Evolutionary conservation across 2,113 vertebrate genomes (phyloP), one percentile per base, ranked within the genome.

Genomic region (Eonycteris spelaea): DNA sequence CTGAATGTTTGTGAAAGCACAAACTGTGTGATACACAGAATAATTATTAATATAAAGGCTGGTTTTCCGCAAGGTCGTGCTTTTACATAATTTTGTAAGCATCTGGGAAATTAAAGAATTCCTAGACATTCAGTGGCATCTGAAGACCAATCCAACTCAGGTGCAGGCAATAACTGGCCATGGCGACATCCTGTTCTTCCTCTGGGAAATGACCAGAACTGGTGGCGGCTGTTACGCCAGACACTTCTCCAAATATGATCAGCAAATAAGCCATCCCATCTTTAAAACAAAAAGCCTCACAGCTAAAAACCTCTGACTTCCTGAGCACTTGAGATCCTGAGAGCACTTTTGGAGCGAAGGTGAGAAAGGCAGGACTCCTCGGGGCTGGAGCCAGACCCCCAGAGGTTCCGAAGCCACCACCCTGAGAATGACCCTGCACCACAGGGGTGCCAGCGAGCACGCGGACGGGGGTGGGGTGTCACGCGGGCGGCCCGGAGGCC

Each of bases 31-130:
- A 12, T 7, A 10, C 24, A 24, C 19, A 57, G 9, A 21, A 7
- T 11, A 1, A 9, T 16, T 1, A 7, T 12, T 12, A 8, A 35
- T 0, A 5, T 0, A 22, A 71, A 48, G 48, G 61, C 82, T 16
- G 51, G 28, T 33, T 4, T 48, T 61, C 68, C 2, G 55, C 45
- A 14, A 61, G 55, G 28, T 22, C 11, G 0, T 6, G 16, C 28
- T 51, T 26, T 48, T 22, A 6, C 21, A 21, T 11, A 21, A 28
- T 33, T 61, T 19, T 30, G 21, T 0, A 26, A 28, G 57, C 24
- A 2, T 11, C 48, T 9, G 67, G 86, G 65, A 59, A 90, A 73
- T 3, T 4, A 43, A n/a, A 57, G 57, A n/a, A 8, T 2, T 43
- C 51, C 77, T 15, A 24, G 22, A 74, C 16, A 5, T 45, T 35